Percentiles rank a stretch among this genome's conserved stretches.
Evolutionary conservation across 2,797 vertebrate genomes (phyloP).

Genomic region (Valencia hispanica): DNA sequence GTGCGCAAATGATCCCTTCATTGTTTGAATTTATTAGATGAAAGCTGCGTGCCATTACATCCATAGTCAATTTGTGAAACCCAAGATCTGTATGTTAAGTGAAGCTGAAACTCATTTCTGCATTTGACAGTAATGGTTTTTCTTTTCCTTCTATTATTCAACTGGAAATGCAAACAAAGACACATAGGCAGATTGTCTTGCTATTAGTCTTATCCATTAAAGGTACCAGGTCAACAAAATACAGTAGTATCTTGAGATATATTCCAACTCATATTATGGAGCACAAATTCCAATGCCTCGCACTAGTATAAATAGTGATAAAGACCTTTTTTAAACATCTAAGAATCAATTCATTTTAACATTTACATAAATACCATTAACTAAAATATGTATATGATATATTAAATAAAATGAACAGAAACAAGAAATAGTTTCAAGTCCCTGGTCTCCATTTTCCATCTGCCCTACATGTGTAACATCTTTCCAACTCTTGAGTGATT

Average conservation of each 20-base stretch:
- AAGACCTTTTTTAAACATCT: background rate
- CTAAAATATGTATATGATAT: background rate
- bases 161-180: constrained; percentile 43
- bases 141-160: constrained; percentile 47
- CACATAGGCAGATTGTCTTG: constrained; percentile 23
- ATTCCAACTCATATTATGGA: constrained; percentile 1
- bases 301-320: background rate
- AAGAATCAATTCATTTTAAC: background rate
- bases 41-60: constrained; percentile 33
- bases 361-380: background rate
- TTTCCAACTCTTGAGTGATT: background rate
- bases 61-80: constrained; percentile 47
- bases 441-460: background rate
- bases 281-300: background rate
- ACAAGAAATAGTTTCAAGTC: background rate
- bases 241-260: constrained; percentile 16
- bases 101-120: constrained; percentile 49
- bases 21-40: constrained; percentile 5
- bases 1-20: background rate
- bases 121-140: constrained; percentile 50
- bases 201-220: constrained; percentile 17
- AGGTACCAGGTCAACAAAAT: constrained; percentile 15
- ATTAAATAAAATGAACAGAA: background rate
- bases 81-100: constrained; percentile 52
- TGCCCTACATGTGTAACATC: background rate